Evolutionary conservation across 2,797 vertebrate species (phyloP), one percentile per base, ranked within the genome.

Genomic region (Spinus olivaceus): DNA sequence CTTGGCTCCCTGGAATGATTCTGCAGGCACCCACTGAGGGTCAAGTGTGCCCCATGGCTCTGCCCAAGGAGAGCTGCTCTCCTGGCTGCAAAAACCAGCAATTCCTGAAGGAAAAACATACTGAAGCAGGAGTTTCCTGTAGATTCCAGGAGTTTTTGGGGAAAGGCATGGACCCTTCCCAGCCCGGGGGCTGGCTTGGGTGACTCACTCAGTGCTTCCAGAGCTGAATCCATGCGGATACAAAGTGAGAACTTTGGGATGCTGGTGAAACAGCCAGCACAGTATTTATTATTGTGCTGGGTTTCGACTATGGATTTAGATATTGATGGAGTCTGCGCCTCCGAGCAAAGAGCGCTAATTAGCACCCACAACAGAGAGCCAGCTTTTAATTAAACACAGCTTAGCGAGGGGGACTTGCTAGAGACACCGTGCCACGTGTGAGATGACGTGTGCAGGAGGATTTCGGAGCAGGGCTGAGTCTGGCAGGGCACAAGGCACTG

Each of bases 341-440:
- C 80, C 47, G 21, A 97, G 94, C 89, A 88, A 90, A 63, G 92
- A 93, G 88, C 3, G 19, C 91, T 97, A 95, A 97, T 96, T 84
- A 96, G 90, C 71, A 78, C 74, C 65, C 2, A 44, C 86, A 71
- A 96, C 95, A 95, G 92, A 94, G 92, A 95, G 82, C 95, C 89
- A 85, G 78, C 64, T 95, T 96, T 96, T 97, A 98, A 97, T 97
- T 97, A 97, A 96, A 96, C 32, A 94, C 70, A 72, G 66, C 96
- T 95, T 94, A 81, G 81, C 1, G 9, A 90, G 57, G 39, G 79
- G 87, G 78, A 63, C 54, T 30, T 54, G 88, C 46, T 66, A 23
- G 32, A 71, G 92, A 77, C 81, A 81, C 14, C 0, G 2, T 27
- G 67, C 73, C 73, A 57, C 14, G 23, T 5, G 33, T 0, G 2